Evolutionary conservation across 2,888 invertebrate genomes (phyloP).

Genomic region (Cecidostiba fungosa): DNA sequence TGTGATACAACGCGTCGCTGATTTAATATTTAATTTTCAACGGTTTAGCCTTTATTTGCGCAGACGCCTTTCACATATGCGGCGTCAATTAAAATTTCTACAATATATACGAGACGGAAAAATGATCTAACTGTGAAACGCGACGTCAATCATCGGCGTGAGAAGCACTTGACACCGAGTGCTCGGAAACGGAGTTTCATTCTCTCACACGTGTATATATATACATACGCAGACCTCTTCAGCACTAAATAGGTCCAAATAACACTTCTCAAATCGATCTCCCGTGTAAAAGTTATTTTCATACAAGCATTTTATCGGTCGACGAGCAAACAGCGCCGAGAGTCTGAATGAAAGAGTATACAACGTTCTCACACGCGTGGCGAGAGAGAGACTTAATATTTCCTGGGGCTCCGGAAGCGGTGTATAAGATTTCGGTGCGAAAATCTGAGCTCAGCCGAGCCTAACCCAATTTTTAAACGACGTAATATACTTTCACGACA

Average conservation of each 20-base stretch:
- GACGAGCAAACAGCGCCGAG: background rate
- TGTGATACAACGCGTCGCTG: too few relatives aligned
- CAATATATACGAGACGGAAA: background rate
- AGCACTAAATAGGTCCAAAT: background rate
- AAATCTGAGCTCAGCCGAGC: conserved; percentile 21
- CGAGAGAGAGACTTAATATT: background rate
- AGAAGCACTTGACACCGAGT: background rate
- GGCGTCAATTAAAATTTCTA: background rate
- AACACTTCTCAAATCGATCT: background rate
- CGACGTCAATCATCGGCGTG: background rate
- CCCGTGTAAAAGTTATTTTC: background rate
- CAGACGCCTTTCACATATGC: background rate
- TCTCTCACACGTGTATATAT: background rate
- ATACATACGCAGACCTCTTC: background rate
- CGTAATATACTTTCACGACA: background rate
- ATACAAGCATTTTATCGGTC: background rate
- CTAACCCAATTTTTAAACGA: conserved; percentile 13
- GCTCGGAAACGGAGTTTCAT: background rate
- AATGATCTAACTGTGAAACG: background rate
- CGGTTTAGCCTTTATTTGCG: background rate
- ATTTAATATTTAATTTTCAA: background rate
- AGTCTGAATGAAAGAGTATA: background rate
- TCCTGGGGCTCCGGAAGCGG: conserved; percentile 13
- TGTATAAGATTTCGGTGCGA: conserved; percentile 8
- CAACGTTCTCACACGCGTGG: background rate